Evolutionary conservation across 2,888 invertebrate species (phyloP).

Genomic region (Cremastobaeus sp.): DNA sequence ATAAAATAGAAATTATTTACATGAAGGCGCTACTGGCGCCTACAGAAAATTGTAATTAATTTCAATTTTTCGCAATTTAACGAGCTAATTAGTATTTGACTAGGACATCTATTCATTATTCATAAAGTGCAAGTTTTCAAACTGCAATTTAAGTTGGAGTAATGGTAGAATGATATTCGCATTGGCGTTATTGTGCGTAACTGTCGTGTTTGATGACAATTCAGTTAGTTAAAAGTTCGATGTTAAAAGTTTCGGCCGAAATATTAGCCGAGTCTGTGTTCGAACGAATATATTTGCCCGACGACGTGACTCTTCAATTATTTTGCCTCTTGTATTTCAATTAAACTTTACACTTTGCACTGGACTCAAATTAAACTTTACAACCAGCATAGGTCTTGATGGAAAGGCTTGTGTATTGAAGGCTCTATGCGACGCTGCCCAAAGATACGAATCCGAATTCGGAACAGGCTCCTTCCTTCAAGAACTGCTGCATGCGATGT

Average conservation of each 20-base stretch:
- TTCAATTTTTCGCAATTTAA: constrained; percentile 16
- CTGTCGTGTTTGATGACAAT: constrained; percentile 31
- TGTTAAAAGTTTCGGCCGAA: constrained; percentile 38
- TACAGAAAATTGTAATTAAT: constrained; percentile 6
- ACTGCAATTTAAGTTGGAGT: constrained; percentile 38
- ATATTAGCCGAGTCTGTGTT: constrained; percentile 48
- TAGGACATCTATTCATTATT: constrained; percentile 40
- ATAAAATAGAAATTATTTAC: too few relatives aligned
- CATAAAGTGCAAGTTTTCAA: constrained; percentile 19
- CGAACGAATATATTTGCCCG: constrained; percentile 50
- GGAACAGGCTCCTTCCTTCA: constrained; percentile 74
- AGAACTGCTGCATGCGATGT: constrained; percentile 74
- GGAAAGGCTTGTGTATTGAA: constrained; percentile 85
- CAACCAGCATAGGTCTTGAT: constrained; percentile 84
- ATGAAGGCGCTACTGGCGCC: too few relatives aligned
- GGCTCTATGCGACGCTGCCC: constrained; percentile 86
- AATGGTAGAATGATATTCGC: constrained; percentile 32
- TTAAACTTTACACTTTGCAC: constrained; percentile 61
- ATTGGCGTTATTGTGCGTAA: constrained; percentile 24
- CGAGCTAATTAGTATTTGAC: constrained; percentile 21
- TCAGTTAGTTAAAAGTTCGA: constrained; percentile 57
- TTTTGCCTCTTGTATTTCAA: constrained; percentile 57
- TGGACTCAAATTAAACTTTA: constrained; percentile 59
- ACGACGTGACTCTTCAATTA: constrained; percentile 53
- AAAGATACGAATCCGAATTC: constrained; percentile 75